Percentiles rank a stretch among this genome's conserved stretches.
Conservation (phyloP, 23 tunicate species). For the Diplosoma virens region DNA sequence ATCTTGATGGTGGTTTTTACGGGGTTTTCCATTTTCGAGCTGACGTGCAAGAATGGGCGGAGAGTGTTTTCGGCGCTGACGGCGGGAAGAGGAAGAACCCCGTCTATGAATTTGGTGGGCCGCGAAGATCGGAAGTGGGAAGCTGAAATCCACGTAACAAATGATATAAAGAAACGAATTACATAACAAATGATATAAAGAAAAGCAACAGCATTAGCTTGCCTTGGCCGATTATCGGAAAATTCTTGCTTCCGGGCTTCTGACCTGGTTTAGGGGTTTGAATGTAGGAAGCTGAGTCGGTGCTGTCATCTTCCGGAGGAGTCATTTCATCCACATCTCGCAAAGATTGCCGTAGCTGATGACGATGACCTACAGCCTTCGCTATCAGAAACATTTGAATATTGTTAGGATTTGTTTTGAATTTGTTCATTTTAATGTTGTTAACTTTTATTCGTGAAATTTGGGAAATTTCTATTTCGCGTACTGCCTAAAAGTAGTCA, state of each 20-base stretch:
- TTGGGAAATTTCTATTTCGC: no score
- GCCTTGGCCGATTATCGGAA: conserved; percentile 59
- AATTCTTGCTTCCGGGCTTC: neutral
- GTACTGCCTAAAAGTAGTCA: no score
- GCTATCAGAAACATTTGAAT: no score
- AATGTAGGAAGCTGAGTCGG: conserved; percentile 64
- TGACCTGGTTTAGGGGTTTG: conserved; percentile 73
- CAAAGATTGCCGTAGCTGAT: conserved; percentile 1
- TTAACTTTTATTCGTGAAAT: no score
- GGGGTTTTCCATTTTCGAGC: conserved; percentile 54
- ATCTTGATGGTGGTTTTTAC: conserved; percentile 39
- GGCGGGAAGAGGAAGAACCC: conserved; percentile 66
- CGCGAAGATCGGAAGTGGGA: conserved; percentile 1
- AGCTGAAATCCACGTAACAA: no score
- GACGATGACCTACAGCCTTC: neutral
- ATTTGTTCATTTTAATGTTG: no score
- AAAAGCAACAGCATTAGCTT: neutral
- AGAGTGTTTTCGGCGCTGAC: conserved; percentile 73
- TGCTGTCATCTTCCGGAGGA: conserved; percentile 32
- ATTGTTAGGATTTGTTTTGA: no score
- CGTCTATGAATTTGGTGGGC: conserved; percentile 55
- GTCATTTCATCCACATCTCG: conserved; percentile 33
- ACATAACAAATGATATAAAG: no score
- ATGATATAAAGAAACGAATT: no score
- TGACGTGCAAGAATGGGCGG: conserved; percentile 83